Conservation (phyloP, 53 echinoderm and acorn worm genomes). For the Paelopatides confundens region DNA sequence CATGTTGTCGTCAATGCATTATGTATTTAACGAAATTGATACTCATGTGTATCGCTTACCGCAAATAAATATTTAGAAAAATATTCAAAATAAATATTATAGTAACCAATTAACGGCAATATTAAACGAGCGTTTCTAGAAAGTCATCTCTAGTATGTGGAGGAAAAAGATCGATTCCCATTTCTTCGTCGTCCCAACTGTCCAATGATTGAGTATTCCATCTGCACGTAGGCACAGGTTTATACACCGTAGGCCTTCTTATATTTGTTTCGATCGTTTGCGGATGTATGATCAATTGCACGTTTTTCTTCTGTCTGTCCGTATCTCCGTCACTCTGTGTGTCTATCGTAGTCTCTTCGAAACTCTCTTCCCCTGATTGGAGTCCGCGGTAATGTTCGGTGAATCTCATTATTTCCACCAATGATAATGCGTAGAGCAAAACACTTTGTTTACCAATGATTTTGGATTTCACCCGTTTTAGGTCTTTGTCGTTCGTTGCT, state of each 20-base stretch:
- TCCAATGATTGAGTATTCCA: conserved; percentile 3
- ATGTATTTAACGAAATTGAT: no score
- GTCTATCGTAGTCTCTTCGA: not conserved
- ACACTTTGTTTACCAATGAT: conserved; percentile 8
- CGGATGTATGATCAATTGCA: not conserved
- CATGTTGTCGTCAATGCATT: no score
- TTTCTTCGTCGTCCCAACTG: not conserved
- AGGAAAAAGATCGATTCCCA: not conserved
- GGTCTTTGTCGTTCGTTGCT: conserved; percentile 1
- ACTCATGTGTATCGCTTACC: no score
- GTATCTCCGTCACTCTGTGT: not conserved
- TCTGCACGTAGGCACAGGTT: not conserved
- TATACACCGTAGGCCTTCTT: not conserved
- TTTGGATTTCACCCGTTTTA: not conserved
- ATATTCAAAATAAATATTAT: no score
- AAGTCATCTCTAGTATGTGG: not conserved
- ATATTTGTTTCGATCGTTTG: not conserved
- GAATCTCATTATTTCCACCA: conserved; percentile 3
- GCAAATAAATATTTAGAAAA: no score
- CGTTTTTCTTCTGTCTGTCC: conserved; percentile 11
- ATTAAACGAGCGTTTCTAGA: conserved; percentile 19
- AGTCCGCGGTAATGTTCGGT: not conserved
- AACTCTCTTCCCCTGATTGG: not conserved
- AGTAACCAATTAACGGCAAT: no score
- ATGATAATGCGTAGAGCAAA: conserved; percentile 12